These are phyloP conservation scores for Nephrocerus scutellatus DNA, from an alignment of 2,888 invertebrate species.

Conservation along the genomic window DNA sequence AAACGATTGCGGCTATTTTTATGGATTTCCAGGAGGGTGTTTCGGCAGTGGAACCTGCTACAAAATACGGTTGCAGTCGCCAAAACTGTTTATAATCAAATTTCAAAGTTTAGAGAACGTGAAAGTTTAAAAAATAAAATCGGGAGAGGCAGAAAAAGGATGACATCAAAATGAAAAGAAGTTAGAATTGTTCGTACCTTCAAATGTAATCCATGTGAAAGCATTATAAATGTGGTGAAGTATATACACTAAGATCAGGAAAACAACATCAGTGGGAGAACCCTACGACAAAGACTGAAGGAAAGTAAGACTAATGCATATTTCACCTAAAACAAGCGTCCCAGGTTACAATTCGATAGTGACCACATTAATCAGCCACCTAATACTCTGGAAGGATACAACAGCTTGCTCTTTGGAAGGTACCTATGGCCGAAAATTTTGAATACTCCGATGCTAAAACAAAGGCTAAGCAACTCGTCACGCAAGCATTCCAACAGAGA, in stretches of 20 bases:
- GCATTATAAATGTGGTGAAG: background rate
- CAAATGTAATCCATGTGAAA: too few relatives aligned
- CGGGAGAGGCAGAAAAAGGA: slow-evolving; percentile 1
- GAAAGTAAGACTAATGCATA: background rate
- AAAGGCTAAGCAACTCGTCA: too few relatives aligned
- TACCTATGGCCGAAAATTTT: slow-evolving; percentile 3
- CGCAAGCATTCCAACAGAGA: background rate
- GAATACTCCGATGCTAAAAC: too few relatives aligned
- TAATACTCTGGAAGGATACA: slow-evolving; percentile 1
- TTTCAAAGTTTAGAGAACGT: too few relatives aligned
- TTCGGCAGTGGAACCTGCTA: slow-evolving; percentile 1
- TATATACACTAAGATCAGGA: background rate
- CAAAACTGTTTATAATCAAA: slow-evolving; percentile 3
- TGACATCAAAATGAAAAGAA: background rate
- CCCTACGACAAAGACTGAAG: slow-evolving; percentile 1
- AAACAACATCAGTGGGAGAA: too few relatives aligned
- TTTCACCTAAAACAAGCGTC: background rate
- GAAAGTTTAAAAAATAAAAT: slow-evolving; percentile 1
- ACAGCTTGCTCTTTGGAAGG: slow-evolving; percentile 6
- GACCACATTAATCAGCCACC: background rate
- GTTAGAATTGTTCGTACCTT: too few relatives aligned
- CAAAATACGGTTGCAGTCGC: slow-evolving; percentile 1
- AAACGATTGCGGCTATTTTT: slow-evolving; percentile 2
- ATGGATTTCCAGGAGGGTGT: background rate
- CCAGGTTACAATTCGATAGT: background rate